Evolutionary conservation across 2,888 invertebrate species (phyloP), one percentile per base, ranked within the genome.

Genomic region (Xestia xanthographa): DNA sequence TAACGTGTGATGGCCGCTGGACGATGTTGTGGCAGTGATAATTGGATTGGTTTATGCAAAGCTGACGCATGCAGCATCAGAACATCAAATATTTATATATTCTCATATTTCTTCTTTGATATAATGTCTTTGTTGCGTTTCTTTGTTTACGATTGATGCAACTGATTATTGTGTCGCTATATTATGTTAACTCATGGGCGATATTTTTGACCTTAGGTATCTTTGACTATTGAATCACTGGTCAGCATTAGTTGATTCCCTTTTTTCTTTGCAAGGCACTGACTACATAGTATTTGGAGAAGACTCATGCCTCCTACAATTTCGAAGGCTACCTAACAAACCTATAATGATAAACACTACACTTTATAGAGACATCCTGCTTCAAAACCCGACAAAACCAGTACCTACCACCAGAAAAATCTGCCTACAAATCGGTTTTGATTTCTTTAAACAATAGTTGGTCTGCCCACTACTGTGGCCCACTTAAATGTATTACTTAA

Each of bases 21-120:
- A 89, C 92, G 88, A 84, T 87, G 88, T 90, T 89, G 89, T 92
- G 94, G 91, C 93, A 92, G 92, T 95, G 96, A 95, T 96, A 95
- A 95, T 94, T 95, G 95, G 90, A 94, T 80, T 82, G 90, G 88
- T 87, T 92, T 91, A 94, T 92, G 91, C 93, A 79, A 88, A 86
- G 85, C 50, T 85, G 88, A 78, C 66, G 65, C 69, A 82, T 67
- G 83, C 82, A 78, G 82, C 65, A 82, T 82, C 77, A 12, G 14
- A 38, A 34, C 53, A 75, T 70, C 53, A 41, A 80, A 84, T 66
- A 75, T 75, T 63, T 65, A 63, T 63, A 63, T 63, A 69, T 67
- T 56, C 34, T 58, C 14, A 26, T 71, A 56, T 82, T 82, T 71
- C 29, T 65, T 53, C 12, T 70, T 60, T 48, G 26, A 48, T 69